These are phyloP conservation scores for Leptobrachium leishanense DNA, from an alignment of 2,113 vertebrate species.

Conservation along the genomic window DNA sequence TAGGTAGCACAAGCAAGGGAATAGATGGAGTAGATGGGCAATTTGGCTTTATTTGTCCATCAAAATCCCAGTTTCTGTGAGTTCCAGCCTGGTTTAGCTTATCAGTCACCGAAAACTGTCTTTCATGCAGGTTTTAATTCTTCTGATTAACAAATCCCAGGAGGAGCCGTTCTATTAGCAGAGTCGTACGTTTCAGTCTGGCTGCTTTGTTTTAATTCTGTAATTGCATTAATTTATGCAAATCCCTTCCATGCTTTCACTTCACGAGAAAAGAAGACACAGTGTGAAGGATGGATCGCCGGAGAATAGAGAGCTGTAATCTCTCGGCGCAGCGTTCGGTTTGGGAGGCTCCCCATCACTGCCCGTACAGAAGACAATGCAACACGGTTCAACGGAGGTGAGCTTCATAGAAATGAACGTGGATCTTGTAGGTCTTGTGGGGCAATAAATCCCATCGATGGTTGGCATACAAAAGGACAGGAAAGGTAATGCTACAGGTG, in stretches of 20 bases:
- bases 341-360: background rate
- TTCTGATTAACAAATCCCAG: conserved; percentile 37
- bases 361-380: background rate
- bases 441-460: too few species aligned
- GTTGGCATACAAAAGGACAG: too few species aligned
- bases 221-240: conserved; percentile 46
- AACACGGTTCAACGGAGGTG: background rate
- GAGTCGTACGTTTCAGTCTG: conserved; percentile 18
- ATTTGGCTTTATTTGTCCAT: too few species aligned
- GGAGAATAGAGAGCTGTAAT: conserved; percentile 7
- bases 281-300: conserved; percentile 2
- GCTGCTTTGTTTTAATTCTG: conserved; percentile 36
- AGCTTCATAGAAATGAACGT: background rate
- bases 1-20: too few species aligned
- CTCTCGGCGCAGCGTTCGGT: background rate
- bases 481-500: too few species aligned
- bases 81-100: background rate
- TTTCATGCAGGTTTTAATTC: conserved; percentile 28
- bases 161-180: conserved; percentile 35
- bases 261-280: background rate
- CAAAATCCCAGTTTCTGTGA: background rate
- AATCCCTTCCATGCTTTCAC: conserved; percentile 16
- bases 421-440: background rate
- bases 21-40: too few species aligned
- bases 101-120: conserved; percentile 27